phyloP scores from a whole-genome alignment of 2,888 invertebrate genomes.

The Sinohyriopsis cumingii region DNA sequence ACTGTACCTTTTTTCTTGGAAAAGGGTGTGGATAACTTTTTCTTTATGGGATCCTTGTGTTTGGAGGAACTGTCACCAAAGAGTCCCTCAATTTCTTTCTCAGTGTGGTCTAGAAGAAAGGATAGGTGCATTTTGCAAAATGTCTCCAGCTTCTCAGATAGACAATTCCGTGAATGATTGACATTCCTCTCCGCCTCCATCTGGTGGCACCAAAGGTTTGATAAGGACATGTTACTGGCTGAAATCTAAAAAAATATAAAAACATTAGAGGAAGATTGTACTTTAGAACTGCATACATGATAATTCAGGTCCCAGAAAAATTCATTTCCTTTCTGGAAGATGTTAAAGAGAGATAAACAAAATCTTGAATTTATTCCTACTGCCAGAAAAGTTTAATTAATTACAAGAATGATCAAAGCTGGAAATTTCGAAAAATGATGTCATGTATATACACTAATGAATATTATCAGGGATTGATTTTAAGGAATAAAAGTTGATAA shows the following conservation, averaged over 20 bases:
- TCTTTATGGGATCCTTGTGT: conserved; percentile 31
- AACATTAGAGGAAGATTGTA: no score
- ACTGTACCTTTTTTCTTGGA: conserved; percentile 52
- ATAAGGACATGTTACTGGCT: conserved; percentile 53
- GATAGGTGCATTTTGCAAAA: conserved; percentile 94
- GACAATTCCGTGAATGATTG: conserved; percentile 68
- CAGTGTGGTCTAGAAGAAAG: conserved; percentile 89
- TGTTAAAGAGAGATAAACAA: no score
- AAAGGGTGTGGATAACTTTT: conserved; percentile 46
- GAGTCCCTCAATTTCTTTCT: conserved; percentile 79
- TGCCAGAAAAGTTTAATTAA: no score
- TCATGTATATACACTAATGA: no score
- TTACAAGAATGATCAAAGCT: no score
- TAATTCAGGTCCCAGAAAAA: no score
- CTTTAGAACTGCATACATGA: no score
- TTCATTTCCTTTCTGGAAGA: no score
- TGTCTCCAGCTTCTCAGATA: conserved; percentile 89
- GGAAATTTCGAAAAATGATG: no score
- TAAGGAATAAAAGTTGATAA: no score
- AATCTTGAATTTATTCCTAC: no score
- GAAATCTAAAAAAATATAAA: conserved; percentile 8
- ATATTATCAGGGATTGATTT: no score
- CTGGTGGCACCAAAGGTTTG: conserved; percentile 49
- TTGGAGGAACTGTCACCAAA: conserved; percentile 29
- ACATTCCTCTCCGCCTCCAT: conserved; percentile 57